Evolutionary conservation across 2,113 vertebrate species (phyloP).

Genomic region (Polypterus bichir): DNA sequence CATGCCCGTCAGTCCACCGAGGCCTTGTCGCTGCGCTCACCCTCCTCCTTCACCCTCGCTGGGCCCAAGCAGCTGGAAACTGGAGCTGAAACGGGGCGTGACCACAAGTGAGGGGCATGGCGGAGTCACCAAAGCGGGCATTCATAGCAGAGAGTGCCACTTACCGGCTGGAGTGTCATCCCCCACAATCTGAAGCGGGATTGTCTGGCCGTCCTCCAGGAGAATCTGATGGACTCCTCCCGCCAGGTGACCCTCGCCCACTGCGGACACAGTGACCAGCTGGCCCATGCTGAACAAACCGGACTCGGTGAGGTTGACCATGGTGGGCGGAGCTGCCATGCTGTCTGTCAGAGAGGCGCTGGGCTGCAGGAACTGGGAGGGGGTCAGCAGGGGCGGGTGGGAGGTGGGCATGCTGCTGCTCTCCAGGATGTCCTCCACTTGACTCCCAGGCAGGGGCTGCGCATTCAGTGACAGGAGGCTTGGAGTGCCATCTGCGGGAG

Average conservation of each 20-base stretch:
- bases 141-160: conserved; percentile 15
- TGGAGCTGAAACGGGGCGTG: too few relatives aligned
- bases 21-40: too few relatives aligned
- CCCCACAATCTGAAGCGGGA: conserved; percentile 47
- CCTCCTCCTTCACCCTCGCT: too few relatives aligned
- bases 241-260: conserved; percentile 31
- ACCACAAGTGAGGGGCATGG: too few relatives aligned
- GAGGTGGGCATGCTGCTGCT: conserved; percentile 29
- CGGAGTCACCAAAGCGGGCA: too few relatives aligned
- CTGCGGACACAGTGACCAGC: conserved; percentile 34
- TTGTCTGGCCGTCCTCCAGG: conserved; percentile 45
- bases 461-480: conserved; percentile 39
- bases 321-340: conserved; percentile 19
- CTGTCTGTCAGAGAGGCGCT: conserved; percentile 26
- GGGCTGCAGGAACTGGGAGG: conserved; percentile 34
- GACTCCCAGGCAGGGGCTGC: conserved; percentile 26
- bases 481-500: conserved; percentile 41
- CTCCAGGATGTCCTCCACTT: conserved; percentile 30
- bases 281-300: conserved; percentile 39
- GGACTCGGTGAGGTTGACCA: conserved; percentile 28
- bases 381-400: conserved; percentile 35
- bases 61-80: too few relatives aligned
- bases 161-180: conserved; percentile 42
- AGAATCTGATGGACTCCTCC: conserved; percentile 44
- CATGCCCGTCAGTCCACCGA: too few relatives aligned